These are phyloP conservation scores for Pempheris klunzingeri DNA, from an alignment of 2,797 vertebrate species.

Conservation along the genomic window DNA sequence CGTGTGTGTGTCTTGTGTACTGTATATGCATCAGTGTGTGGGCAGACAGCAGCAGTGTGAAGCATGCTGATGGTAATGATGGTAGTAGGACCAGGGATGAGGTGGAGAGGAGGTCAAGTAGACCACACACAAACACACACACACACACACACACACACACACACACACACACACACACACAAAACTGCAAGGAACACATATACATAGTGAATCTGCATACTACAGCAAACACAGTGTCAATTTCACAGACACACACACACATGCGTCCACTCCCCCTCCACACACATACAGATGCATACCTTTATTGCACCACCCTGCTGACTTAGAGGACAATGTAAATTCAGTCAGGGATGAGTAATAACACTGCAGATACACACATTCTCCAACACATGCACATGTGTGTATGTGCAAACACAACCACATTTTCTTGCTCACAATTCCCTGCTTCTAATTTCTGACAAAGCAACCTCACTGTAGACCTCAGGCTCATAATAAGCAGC, in stretches of 20 bases:
- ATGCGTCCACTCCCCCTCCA: neutral
- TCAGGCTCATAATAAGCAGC: slow-evolving; percentile 72
- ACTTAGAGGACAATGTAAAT: slow-evolving; percentile 72
- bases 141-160: slow-evolving; percentile 11
- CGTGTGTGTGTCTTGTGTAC: slow-evolving; percentile 28
- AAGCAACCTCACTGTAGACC: slow-evolving; percentile 64
- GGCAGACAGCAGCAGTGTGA: slow-evolving; percentile 66
- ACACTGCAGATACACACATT: slow-evolving; percentile 47
- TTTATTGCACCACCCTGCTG: slow-evolving; percentile 61
- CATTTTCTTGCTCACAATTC: slow-evolving; percentile 32
- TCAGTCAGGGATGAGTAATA: slow-evolving; percentile 70
- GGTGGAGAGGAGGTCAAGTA: slow-evolving; percentile 77
- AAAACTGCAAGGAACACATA: slow-evolving; percentile 15
- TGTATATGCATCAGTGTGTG: slow-evolving; percentile 57
- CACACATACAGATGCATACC: slow-evolving; percentile 19
- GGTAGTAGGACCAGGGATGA: slow-evolving; percentile 60
- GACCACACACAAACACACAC: slow-evolving; percentile 52
- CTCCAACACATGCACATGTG: slow-evolving; percentile 11
- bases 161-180: slow-evolving; percentile 18
- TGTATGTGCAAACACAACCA: slow-evolving; percentile 18
- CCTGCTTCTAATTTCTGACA: slow-evolving; percentile 72
- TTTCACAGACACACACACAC: slow-evolving; percentile 9
- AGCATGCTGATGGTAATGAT: slow-evolving; percentile 73
- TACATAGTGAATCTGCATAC: slow-evolving; percentile 14
- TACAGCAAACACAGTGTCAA: slow-evolving; percentile 8